Evolutionary conservation across 2,888 invertebrate species (phyloP).

Genomic region (Scaptomyza caliginosa): DNA sequence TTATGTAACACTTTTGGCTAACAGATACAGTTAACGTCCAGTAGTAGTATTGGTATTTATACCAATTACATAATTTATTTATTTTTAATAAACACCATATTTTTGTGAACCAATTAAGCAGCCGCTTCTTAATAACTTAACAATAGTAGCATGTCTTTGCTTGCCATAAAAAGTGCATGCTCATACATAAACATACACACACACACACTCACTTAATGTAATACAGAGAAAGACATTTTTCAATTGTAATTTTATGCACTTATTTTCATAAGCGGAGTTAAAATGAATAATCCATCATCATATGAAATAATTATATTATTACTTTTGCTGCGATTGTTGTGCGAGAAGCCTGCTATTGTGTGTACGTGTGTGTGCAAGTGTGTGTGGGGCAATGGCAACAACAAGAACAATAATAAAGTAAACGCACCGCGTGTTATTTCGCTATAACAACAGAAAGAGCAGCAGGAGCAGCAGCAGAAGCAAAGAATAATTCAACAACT

Average conservation of each 20-base stretch:
- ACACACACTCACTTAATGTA: conserved; percentile 47
- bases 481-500: conserved; percentile 14
- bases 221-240: conserved; percentile 27
- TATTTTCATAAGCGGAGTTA: conserved; percentile 70
- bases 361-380: not conserved
- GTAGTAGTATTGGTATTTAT: too few species aligned
- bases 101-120: too few species aligned
- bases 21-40: too few species aligned
- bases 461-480: not conserved
- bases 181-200: not conserved
- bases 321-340: conserved; percentile 46
- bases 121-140: not conserved
- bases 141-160: conserved; percentile 25
- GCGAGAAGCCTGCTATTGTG: not conserved
- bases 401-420: not conserved
- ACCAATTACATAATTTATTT: too few species aligned
- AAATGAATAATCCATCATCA: conserved; percentile 64
- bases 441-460: conserved; percentile 37
- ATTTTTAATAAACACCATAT: too few species aligned
- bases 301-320: conserved; percentile 70
- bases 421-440: conserved; percentile 29
- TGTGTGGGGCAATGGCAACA: conserved; percentile 4
- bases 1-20: not conserved
- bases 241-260: conserved; percentile 74
- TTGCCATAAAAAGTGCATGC: conserved; percentile 9